Evolutionary conservation across 2,113 vertebrate genomes (phyloP).

Genomic region (Prolemur simus): DNA sequence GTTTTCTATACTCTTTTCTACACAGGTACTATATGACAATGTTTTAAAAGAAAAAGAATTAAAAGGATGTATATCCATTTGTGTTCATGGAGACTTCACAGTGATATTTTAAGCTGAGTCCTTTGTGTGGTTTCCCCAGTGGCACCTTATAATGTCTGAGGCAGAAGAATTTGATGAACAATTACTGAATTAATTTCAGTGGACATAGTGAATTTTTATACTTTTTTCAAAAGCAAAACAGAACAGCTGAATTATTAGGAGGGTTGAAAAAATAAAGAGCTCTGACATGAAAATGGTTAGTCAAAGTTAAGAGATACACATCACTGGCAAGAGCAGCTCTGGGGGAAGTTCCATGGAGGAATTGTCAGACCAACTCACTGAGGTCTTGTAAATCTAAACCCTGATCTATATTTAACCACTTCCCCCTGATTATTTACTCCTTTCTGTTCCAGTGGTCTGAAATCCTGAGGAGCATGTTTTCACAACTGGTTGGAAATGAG

Average conservation of each 20-base stretch:
- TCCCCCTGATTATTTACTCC: constrained; percentile 25
- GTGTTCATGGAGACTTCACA: background rate
- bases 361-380: background rate
- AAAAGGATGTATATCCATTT: background rate
- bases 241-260: background rate
- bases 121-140: background rate
- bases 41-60: background rate
- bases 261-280: constrained; percentile 6
- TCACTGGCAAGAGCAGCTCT: background rate
- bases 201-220: background rate
- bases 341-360: background rate
- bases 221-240: background rate
- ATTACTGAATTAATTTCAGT: constrained; percentile 15
- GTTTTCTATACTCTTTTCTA: background rate
- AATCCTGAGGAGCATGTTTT: constrained; percentile 75
- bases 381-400: background rate
- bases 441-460: constrained; percentile 54
- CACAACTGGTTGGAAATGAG: constrained; percentile 74
- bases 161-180: constrained; percentile 2
- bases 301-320: background rate
- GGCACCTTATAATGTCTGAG: background rate
- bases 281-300: background rate
- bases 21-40: background rate
- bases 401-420: constrained; percentile 58
- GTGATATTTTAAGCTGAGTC: background rate